Evolutionary conservation across 2,888 invertebrate species (phyloP), one percentile per base, ranked within the genome.

Genomic region (Microchrysa polita): DNA sequence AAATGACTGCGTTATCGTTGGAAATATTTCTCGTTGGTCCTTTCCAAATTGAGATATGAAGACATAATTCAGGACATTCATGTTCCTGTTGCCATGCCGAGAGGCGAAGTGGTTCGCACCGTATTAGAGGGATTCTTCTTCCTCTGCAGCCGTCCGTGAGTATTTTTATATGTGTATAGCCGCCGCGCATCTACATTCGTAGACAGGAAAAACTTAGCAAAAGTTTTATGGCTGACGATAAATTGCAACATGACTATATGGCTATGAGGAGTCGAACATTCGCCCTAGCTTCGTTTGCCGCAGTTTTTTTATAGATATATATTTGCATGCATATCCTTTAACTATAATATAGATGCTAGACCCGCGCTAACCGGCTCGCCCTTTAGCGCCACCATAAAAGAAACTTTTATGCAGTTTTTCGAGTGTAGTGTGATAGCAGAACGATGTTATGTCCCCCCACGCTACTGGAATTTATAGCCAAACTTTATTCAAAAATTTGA

Each of bases 11-110:
- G 61, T 73, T 73, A 73, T 73, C 73, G 63, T 48, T 34, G 23
- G 23, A 57, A 40, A 67, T 69, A 57, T 55, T 69, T 69, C 57
- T 69, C 69, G 40, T 40, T 69, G 69, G 72, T 72, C 72, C 60
- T 59, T 61, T 73, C 53, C 63, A 73, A 73, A 73, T 73, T 73
- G 73, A 73, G 73, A 73, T 73, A 73, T 73, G 73, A 73, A 61
- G 63, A 73, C 73, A 73, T 73, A 73, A 73, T 73, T 73, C 73
- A 73, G 61, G 63, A 44, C 73, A 10, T 55, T 69, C 42, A 20
- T 9, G 57, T 20, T 57, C 55, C 67, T 67, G 52, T 53, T 65
- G 65, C 48, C 65, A 48, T 67, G n/a, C 67, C 53, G 20, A 18
- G 14, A 23, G 40, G 16, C 20, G 34, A 20, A n/a, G 55, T 12